A percentile compares a stretch with the other conserved stretches of the same genome.
Conservation (phyloP, 2,888 invertebrate species). For the Idaea straminata region DNA sequence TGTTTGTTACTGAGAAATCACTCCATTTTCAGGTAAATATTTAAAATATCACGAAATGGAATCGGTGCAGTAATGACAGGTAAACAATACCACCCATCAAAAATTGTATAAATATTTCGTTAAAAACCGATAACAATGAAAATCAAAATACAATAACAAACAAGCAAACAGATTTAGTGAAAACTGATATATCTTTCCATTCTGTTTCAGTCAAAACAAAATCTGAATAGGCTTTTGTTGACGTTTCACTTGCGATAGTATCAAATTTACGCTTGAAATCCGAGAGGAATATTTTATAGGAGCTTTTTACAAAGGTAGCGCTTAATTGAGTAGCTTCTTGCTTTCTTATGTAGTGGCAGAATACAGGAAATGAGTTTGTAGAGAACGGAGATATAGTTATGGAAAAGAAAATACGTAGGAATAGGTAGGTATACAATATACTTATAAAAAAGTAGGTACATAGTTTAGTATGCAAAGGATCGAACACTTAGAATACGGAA, state of each 20-base stretch:
- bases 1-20: neutral
- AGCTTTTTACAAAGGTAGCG: conserved; percentile 37
- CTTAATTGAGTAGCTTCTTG: conserved; percentile 15
- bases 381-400: too few relatives aligned
- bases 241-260: conserved; percentile 70
- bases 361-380: too few relatives aligned
- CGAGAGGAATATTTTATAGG: neutral
- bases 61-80: neutral
- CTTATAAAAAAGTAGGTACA: too few relatives aligned
- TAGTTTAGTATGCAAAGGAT: too few relatives aligned
- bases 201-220: conserved; percentile 77
- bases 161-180: conserved; percentile 60
- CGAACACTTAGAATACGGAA: too few relatives aligned
- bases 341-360: neutral
- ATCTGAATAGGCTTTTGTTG: conserved; percentile 71
- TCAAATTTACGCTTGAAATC: conserved; percentile 56
- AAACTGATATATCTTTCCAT: conserved; percentile 59
- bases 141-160: neutral
- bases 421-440: too few relatives aligned
- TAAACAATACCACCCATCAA: neutral
- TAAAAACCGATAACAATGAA: conserved; percentile 24
- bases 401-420: too few relatives aligned
- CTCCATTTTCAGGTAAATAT: neutral
- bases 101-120: neutral
- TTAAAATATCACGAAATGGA: neutral